phyloP scores from a whole-genome alignment of 1,140 invertebrate species.

The Propsilocerus akamusi region DNA sequence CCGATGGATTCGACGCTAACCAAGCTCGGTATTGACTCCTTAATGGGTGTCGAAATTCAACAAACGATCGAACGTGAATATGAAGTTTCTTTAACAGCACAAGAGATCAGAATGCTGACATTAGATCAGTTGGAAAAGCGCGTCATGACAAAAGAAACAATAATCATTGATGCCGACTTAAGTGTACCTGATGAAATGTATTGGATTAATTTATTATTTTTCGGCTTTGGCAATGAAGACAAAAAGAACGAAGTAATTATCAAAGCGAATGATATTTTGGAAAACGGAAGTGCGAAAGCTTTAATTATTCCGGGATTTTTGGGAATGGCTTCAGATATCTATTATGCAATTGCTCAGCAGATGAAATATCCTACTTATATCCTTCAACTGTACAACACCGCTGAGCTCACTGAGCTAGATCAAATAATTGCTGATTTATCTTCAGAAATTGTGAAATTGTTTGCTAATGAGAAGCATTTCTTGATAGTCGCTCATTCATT shows the following conservation, averaged over 20 bases:
- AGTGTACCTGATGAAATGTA: slow-evolving; percentile 15
- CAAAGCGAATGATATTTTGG: slow-evolving; percentile 19
- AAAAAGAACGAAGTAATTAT: slow-evolving; percentile 14
- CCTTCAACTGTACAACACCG: slow-evolving; percentile 15
- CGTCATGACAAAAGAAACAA: slow-evolving; percentile 28
- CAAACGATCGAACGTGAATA: slow-evolving; percentile 68
- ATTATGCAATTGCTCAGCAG: slow-evolving; percentile 14
- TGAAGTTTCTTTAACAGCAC: slow-evolving; percentile 54
- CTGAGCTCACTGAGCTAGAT: neutral
- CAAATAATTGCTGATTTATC: neutral
- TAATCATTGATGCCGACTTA: slow-evolving; percentile 23
- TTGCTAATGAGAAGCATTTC: slow-evolving; percentile 15
- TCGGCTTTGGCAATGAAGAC: slow-evolving; percentile 33
- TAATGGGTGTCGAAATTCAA: slow-evolving; percentile 80
- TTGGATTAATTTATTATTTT: slow-evolving; percentile 29
- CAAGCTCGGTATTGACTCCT: slow-evolving; percentile 77
- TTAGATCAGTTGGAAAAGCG: slow-evolving; percentile 42
- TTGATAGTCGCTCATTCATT: neutral
- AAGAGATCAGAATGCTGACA: slow-evolving; percentile 51
- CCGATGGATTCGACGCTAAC: slow-evolving; percentile 35
- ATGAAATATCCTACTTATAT: slow-evolving; percentile 12
- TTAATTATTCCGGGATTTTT: slow-evolving; percentile 71
- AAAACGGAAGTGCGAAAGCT: slow-evolving; percentile 24
- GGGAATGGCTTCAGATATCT: slow-evolving; percentile 34
- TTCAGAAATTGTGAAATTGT: slow-evolving; percentile 20